Evolutionary conservation across 2,113 vertebrate genomes (phyloP).

Genomic region (Melanerpes formicivorus): DNA sequence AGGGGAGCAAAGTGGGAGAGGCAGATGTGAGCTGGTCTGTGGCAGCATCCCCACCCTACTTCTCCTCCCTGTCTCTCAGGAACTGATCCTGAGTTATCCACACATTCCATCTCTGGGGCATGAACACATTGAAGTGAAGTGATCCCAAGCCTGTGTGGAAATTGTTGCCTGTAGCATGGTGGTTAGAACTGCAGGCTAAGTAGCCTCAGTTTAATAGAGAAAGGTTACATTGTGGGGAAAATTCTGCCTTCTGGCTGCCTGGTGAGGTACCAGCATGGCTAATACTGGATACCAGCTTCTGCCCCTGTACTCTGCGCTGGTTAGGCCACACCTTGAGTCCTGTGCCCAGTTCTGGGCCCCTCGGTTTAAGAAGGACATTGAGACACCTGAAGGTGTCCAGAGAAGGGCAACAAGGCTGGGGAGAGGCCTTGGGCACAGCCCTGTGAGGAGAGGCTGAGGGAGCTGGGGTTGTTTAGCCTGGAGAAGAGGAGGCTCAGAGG

Average conservation of each 20-base stretch:
- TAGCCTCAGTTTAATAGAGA: not conserved
- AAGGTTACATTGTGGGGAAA: not conserved
- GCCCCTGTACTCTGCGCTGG: too few relatives aligned
- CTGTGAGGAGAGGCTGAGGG: too few relatives aligned
- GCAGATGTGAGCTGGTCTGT: not conserved
- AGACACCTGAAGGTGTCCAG: too few relatives aligned
- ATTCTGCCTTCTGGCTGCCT: not conserved
- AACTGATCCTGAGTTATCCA: not conserved
- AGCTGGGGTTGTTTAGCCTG: too few relatives aligned
- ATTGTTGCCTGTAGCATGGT: not conserved
- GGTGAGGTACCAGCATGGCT: not conserved
- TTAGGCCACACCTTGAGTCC: too few relatives aligned
- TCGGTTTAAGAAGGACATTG: too few relatives aligned
- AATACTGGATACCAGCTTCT: not conserved
- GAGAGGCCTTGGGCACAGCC: too few relatives aligned
- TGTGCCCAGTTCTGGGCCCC: too few relatives aligned
- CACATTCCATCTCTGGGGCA: not conserved
- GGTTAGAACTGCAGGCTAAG: not conserved
- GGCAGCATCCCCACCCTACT: not conserved
- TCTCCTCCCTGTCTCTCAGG: not conserved
- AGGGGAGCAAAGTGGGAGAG: not conserved
- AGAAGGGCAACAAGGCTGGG: too few relatives aligned
- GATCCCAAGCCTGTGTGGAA: not conserved
- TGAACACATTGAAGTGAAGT: rapidly evolving
- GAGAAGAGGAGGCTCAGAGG: too few relatives aligned